These are phyloP conservation scores for Drosophila carrolli DNA, from an alignment of 1,140 invertebrate genomes.

Conservation along the genomic window DNA sequence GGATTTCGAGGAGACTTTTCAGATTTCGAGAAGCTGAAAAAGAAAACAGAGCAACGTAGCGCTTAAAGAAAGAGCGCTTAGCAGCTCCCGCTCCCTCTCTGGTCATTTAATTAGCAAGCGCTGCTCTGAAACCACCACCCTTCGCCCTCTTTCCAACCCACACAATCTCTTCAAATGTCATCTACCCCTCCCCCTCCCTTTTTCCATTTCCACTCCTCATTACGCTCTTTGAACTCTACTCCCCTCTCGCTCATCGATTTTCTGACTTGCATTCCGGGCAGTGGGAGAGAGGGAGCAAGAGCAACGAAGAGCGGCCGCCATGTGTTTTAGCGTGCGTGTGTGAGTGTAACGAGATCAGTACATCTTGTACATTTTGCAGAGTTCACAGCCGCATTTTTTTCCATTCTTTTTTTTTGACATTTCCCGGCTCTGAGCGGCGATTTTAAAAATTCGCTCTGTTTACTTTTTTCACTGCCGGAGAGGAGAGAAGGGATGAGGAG, in stretches of 20 bases:
- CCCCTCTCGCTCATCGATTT: constrained; percentile 56
- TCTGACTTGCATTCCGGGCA: constrained; percentile 44
- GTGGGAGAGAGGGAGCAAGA: constrained; percentile 56
- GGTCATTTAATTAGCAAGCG: constrained; percentile 69
- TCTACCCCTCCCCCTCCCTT: neutral
- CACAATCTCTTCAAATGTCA: constrained; percentile 55
- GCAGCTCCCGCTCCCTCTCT: constrained; percentile 32
- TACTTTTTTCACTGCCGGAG: constrained; percentile 65
- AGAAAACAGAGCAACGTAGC: constrained; percentile 24
- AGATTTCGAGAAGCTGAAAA: constrained; percentile 53
- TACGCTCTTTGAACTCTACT: constrained; percentile 63
- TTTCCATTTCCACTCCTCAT: constrained; percentile 7
- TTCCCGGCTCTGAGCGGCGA: constrained; percentile 77
- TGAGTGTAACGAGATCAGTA: constrained; percentile 81
- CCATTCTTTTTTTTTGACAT: constrained; percentile 59
- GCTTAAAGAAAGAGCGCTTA: constrained; percentile 67
- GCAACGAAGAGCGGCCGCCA: constrained; percentile 74
- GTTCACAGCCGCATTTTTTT: constrained; percentile 62
- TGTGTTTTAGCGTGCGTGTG: constrained; percentile 64
- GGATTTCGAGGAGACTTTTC: constrained; percentile 56
- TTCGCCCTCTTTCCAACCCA: constrained; percentile 9
- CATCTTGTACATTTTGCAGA: constrained; percentile 67
- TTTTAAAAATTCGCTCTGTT: constrained; percentile 81
- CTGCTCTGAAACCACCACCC: constrained; percentile 42
- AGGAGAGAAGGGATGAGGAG: constrained; percentile 34